Conservation (phyloP, 2,797 vertebrate species). For the Eidolon dupreanum region DNA sequence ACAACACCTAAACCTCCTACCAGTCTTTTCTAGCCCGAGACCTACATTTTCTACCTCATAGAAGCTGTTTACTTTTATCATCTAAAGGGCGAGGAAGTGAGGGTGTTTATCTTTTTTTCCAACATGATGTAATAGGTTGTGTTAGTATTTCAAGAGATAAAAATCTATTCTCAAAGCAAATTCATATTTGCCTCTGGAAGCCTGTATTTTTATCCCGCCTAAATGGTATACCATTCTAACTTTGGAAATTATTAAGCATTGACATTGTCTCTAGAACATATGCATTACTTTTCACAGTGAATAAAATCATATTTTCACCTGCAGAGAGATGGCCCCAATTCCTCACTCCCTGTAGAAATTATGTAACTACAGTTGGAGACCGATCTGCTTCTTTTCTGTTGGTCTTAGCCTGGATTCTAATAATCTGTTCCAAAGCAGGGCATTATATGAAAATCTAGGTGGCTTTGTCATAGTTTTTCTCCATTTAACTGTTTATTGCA, state of each 20-base stretch:
- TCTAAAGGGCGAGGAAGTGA: background rate
- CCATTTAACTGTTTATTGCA: conserved; percentile 44
- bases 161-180: conserved; percentile 39
- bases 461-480: background rate
- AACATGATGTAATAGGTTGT: background rate
- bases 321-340: conserved; percentile 41
- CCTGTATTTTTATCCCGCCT: conserved; percentile 7
- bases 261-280: conserved; percentile 24
- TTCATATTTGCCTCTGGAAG: conserved; percentile 13
- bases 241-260: conserved; percentile 52
- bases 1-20: background rate
- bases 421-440: conserved; percentile 66
- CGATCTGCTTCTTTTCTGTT: conserved; percentile 32
- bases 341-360: conserved; percentile 39
- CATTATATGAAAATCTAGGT: conserved; percentile 51
- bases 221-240: conserved; percentile 13
- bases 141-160: background rate
- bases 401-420: conserved; percentile 61
- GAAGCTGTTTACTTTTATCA: conserved; percentile 40
- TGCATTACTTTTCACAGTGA: conserved; percentile 32
- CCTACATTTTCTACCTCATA: background rate
- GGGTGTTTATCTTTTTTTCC: background rate
- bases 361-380: conserved; percentile 44
- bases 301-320: conserved; percentile 50
- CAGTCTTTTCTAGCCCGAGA: background rate